Percentiles rank a stretch among this genome's conserved stretches.
Evolutionary conservation across 2,888 invertebrate species (phyloP).

Genomic region (Syritta pipiens): DNA sequence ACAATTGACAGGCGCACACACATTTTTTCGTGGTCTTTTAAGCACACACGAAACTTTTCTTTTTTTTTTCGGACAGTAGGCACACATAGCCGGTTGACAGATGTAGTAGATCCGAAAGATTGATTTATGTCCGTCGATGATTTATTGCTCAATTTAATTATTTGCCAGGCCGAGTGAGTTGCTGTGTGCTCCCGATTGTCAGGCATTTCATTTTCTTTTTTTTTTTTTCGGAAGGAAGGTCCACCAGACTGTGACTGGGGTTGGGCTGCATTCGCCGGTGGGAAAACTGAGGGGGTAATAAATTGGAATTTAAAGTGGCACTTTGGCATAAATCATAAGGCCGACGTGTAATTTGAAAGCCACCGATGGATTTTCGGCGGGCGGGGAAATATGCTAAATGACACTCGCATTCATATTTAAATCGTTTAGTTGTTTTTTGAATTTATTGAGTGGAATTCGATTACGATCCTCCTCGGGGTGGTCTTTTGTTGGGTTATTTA

Average conservation of each 20-base stretch:
- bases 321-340: conserved; percentile 51
- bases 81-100: conserved; percentile 55
- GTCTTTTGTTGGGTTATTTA: conserved; percentile 28
- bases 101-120: conserved; percentile 61
- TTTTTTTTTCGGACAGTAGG: not conserved
- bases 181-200: conserved; percentile 7
- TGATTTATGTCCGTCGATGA: conserved; percentile 67
- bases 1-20: conserved; percentile 63
- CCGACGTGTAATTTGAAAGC: conserved; percentile 25
- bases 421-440: not conserved
- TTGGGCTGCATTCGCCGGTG: conserved; percentile 9
- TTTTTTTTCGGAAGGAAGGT: conserved; percentile 8
- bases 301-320: conserved; percentile 60
- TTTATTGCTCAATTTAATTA: conserved; percentile 69
- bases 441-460: conserved; percentile 13
- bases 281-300: conserved; percentile 42
- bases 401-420: conserved; percentile 10
- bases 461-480: conserved; percentile 29
- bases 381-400: not conserved
- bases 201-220: not conserved
- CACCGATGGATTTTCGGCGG: conserved; percentile 14
- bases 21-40: conserved; percentile 23
- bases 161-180: conserved; percentile 52
- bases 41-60: conserved; percentile 14
- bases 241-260: no score